These are phyloP conservation scores for Tetraodon nigroviridis DNA, from an alignment of 2,113 vertebrate genomes.

Conservation along the genomic window DNA sequence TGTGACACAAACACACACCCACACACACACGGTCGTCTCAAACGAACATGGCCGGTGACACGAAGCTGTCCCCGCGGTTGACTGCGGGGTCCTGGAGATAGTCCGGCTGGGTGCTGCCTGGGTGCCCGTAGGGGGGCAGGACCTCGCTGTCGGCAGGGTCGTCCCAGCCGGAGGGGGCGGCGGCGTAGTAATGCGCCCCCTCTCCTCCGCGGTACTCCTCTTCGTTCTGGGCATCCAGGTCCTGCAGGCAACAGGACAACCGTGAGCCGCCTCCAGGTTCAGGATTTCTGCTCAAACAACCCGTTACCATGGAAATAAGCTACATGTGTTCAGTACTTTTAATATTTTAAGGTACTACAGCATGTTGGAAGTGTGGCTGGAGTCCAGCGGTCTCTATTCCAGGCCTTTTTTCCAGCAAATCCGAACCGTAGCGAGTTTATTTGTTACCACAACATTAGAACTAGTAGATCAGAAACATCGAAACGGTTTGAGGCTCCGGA, in stretches of 20 bases:
- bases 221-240: conserved; percentile 57
- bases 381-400: too few species aligned
- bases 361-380: too few species aligned
- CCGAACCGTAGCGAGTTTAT: too few species aligned
- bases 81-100: conserved; percentile 21
- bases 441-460: too few species aligned
- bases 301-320: too few species aligned
- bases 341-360: too few species aligned
- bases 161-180: conserved; percentile 56
- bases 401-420: too few species aligned
- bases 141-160: conserved; percentile 49
- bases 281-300: background rate
- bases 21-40: conserved; percentile 31
- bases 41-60: conserved; percentile 71
- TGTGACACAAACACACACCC: background rate
- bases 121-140: conserved; percentile 52
- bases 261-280: background rate
- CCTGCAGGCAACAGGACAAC: conserved; percentile 40
- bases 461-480: too few species aligned
- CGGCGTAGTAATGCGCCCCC: conserved; percentile 35
- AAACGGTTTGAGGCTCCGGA: too few species aligned
- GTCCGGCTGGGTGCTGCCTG: conserved; percentile 19
- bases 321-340: too few species aligned
- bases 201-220: background rate
- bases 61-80: conserved; percentile 68